These are phyloP conservation scores for Physocephala rufipes DNA, from an alignment of 2,888 invertebrate species.

Conservation along the genomic window DNA sequence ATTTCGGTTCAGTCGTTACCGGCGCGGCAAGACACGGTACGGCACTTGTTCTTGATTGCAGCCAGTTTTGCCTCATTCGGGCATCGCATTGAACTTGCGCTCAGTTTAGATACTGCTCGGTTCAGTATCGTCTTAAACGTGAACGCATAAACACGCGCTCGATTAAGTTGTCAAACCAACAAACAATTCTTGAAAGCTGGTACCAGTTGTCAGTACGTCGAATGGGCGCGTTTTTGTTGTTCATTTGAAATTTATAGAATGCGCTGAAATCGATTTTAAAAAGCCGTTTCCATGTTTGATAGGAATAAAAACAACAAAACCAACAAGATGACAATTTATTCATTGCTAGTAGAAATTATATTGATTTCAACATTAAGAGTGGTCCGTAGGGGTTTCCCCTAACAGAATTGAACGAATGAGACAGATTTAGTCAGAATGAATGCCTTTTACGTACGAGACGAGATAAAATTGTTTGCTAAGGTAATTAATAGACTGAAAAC, in stretches of 20 bases:
- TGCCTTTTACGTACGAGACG: no score
- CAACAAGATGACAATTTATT: constrained; percentile 61
- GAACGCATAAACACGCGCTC: constrained; percentile 43
- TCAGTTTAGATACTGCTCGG: no score
- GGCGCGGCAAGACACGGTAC: no score
- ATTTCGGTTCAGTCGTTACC: no score
- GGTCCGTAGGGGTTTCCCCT: not conserved
- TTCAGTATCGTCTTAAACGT: constrained; percentile 52
- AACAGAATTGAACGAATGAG: not conserved
- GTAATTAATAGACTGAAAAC: not conserved
- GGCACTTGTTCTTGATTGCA: not conserved
- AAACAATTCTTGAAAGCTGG: no score
- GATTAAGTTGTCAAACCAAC: not conserved
- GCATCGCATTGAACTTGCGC: not conserved
- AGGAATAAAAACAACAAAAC: no score
- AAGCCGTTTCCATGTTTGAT: no score
- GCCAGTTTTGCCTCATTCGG: not conserved
- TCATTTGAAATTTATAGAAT: not conserved
- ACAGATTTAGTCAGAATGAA: no score
- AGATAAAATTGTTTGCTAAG: no score
- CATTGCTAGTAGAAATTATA: constrained; percentile 62
- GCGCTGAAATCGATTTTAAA: not conserved
- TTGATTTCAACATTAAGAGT: constrained; percentile 57
- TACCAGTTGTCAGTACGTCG: no score
- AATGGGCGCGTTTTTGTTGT: no score